Base-by-base conservation (phyloP, 2,797 vertebrate species). In the Chiloscyllium punctatum region DNA sequence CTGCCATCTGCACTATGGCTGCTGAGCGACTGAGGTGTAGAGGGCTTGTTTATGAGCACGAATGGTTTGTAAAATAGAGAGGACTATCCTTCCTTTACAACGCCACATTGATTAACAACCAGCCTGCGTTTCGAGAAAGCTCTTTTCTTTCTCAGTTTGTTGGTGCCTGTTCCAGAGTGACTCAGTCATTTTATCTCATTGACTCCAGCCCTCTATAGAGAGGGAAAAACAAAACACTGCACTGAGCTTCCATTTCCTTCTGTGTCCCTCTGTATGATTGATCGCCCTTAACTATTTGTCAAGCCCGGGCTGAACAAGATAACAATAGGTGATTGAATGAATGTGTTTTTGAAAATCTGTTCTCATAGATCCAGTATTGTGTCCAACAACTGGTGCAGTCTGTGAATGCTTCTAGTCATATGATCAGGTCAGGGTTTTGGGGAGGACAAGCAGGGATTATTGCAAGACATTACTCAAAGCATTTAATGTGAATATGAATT, bases 281-380 rank as follows among this genome's bases (percentile, higher is more conserved):
- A 94, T 71, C 71, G 62, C 42, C 68, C 51, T 2, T 13, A 13
- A 42, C 69, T 74, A 53, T 74, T 77, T 95, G 72, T 33, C 37
- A 77, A 51, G 42, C 69, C 42, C 30, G 6, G 18, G 27, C 27
- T 51, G 94, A 95, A 42, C 30, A 53, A 77, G 27, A 72, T 95
- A 53, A 95, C 72, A 95, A 95, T 95, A 77, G 42, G 57, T 51
- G 53, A 95, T 95, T 95, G 94, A 95, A 48, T 51, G 27, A 95
- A 95, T 95, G 94, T n/a, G 51, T 53, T 74, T 37, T 42, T 74
- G 94, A 74, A 53, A 72, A 77, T 72, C 69, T 53, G 94, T 16
- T 53, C 71, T 95, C 51, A 95, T 95, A 95, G 69, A 95, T 33
- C 71, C 48, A 30, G 68, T 42, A 95, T 95, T 95, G 94, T 95